Base-by-base conservation (phyloP, 1,140 invertebrate species). In the Triops cancriformis region DNA sequence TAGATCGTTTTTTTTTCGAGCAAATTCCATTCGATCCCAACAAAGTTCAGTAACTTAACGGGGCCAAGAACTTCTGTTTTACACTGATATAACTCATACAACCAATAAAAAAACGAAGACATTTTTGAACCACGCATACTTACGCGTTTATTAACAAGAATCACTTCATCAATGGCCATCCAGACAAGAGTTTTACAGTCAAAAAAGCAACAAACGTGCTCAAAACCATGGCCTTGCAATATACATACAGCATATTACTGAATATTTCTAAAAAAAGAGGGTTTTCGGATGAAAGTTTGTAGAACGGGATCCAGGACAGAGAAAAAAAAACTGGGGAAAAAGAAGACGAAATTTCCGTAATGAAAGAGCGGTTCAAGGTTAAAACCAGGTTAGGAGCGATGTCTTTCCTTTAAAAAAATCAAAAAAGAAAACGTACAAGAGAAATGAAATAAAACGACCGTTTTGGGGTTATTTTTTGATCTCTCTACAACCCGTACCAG, bases 111-210 rank as follows among this genome's bases (percentile, higher is more conserved):
- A 1, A 23, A 64, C 14, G 51, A 64, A 0, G 0, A 6, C 18
- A 64, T 64, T 64, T 64, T 64, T 64, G 51, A 64, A 64, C n/a
- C 51, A 64, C 51, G 51, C 51, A 64, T 64, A 64, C 51, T 64
- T 64, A 64, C 51, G 51, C 51, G 51, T 64, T 64, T 64, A 64
- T 64, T 64, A 64, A 64, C 51, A 64, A 64, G 51, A 64, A 64
- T 64, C 51, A 64, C 51, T 64, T 64, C 51, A 64, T 64, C 51
- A 64, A 37, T 18, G 51, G 51, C 51, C 51, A 64, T 64, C 51
- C 51, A 64, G 51, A 64, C 51, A 64, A 64, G 51, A 64, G 51
- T 64, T 64, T 14, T 64, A 64, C 51, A 64, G 51, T 64, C 51
- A 64, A 64, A 64, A 64, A 64, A 64, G 51, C 51, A 64, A 64